Percentiles rank a stretch among this genome's conserved stretches.
phyloP scores from a whole-genome alignment of 1,140 invertebrate genomes.

The Hylyphantes graminicola region DNA sequence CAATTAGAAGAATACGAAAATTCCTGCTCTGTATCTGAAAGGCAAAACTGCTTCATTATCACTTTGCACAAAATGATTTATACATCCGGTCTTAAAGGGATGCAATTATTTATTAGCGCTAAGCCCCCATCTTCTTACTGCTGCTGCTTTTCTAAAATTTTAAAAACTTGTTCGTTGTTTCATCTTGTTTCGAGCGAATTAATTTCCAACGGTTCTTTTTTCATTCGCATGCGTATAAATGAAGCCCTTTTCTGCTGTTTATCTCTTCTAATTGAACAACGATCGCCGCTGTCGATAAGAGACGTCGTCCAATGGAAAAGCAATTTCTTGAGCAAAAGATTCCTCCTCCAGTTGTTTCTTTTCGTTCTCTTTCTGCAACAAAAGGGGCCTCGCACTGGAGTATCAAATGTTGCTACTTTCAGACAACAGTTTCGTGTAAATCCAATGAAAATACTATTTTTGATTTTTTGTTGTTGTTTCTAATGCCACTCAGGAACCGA shows the following conservation, averaged over 20 bases:
- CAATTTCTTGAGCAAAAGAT: background rate
- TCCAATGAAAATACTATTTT: too few species aligned
- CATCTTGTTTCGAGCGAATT: constrained; percentile 33
- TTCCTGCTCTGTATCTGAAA: constrained; percentile 30
- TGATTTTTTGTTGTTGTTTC: too few species aligned
- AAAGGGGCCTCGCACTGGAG: too few species aligned
- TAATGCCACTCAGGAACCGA: too few species aligned
- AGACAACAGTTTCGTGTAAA: too few species aligned
- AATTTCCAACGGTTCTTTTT: constrained; percentile 16
- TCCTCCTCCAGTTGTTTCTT: too few species aligned
- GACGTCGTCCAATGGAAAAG: constrained; percentile 17
- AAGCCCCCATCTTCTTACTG: constrained; percentile 25
- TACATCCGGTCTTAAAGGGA: constrained; percentile 45
- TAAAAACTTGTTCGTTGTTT: background rate
- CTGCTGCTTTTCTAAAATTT: constrained; percentile 34
- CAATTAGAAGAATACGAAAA: constrained; percentile 43
- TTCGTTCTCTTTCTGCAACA: too few species aligned
- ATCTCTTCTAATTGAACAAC: constrained; percentile 40
- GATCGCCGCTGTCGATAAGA: constrained; percentile 10
- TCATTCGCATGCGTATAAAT: background rate
- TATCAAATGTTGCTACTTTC: too few species aligned
- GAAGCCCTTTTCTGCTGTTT: constrained; percentile 10
- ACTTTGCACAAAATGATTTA: constrained; percentile 39
- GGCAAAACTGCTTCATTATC: constrained; percentile 48
- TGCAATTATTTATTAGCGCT: constrained; percentile 49